Evolutionary conservation across 1,140 invertebrate species (phyloP).

Genomic region (Drosophila seguyi): DNA sequence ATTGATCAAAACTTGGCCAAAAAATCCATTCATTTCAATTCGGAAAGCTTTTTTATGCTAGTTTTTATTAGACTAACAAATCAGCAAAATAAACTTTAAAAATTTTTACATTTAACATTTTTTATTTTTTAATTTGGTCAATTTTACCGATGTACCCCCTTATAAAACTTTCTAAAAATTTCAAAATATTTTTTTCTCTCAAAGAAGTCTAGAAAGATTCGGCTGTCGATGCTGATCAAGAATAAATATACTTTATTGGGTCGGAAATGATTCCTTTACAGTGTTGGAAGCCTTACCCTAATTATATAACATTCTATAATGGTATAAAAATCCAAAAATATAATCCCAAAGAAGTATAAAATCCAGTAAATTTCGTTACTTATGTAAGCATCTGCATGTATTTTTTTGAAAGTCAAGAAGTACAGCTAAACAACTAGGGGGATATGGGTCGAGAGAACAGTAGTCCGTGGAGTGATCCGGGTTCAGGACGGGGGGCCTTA

Average conservation of each 20-base stretch:
- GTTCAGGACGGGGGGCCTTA: constrained; percentile 9
- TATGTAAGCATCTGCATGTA: constrained; percentile 48
- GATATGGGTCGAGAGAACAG: constrained; percentile 27
- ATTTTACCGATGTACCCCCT: neutral
- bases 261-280: neutral
- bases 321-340: neutral
- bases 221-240: neutral
- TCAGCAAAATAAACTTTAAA: too few species aligned
- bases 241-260: neutral
- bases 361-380: constrained; percentile 12
- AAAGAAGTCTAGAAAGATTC: neutral
- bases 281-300: neutral
- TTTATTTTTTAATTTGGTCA: neutral
- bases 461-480: constrained; percentile 38
- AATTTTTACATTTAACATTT: neutral
- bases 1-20: neutral
- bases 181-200: fast-evolving
- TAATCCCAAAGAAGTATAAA: neutral
- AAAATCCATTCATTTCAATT: neutral
- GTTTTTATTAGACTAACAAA: neutral
- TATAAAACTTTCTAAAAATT: neutral
- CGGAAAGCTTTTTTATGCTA: neutral
- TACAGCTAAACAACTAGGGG: constrained; percentile 34
- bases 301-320: neutral
- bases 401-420: constrained; percentile 47